Conservation (phyloP, 2,113 vertebrate species). For the Lasiurus cinereus region DNA sequence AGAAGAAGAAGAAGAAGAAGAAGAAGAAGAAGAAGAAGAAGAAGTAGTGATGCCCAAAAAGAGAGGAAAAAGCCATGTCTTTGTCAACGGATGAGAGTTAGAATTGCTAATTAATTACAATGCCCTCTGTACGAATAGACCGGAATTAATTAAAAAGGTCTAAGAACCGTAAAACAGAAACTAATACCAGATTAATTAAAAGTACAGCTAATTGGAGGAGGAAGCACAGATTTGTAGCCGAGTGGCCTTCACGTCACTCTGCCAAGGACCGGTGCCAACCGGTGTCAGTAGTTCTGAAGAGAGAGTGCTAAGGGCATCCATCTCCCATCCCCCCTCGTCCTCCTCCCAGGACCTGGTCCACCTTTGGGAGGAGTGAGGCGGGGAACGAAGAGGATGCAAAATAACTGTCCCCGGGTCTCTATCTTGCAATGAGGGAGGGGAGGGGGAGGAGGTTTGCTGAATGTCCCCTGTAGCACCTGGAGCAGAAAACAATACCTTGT, state of each 20-base stretch:
- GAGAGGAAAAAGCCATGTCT: neutral
- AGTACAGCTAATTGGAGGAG: neutral
- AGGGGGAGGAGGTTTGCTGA: neutral
- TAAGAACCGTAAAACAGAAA: neutral
- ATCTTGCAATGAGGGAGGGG: neutral
- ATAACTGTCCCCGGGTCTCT: neutral
- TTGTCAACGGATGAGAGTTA: neutral
- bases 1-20: too few species aligned
- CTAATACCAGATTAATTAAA: neutral
- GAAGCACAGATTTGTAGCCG: neutral
- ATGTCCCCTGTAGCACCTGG: fast-evolving
- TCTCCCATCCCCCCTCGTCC: neutral
- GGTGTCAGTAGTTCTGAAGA: neutral
- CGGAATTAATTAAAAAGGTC: neutral
- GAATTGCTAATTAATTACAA: neutral
- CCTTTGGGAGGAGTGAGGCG: neutral
- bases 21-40: too few species aligned
- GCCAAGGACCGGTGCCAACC: too few species aligned
- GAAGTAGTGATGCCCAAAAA: too few species aligned
- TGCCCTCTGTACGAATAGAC: neutral
- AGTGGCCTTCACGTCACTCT: neutral
- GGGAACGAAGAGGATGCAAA: neutral
- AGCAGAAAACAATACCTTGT: neutral
- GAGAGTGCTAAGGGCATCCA: neutral
- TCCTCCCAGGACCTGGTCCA: fast-evolving